A percentile compares a stretch with the other conserved stretches of the same genome.
phyloP scores from a whole-genome alignment of 2,888 invertebrate genomes.

The Nematopogon swammerdamellus region DNA sequence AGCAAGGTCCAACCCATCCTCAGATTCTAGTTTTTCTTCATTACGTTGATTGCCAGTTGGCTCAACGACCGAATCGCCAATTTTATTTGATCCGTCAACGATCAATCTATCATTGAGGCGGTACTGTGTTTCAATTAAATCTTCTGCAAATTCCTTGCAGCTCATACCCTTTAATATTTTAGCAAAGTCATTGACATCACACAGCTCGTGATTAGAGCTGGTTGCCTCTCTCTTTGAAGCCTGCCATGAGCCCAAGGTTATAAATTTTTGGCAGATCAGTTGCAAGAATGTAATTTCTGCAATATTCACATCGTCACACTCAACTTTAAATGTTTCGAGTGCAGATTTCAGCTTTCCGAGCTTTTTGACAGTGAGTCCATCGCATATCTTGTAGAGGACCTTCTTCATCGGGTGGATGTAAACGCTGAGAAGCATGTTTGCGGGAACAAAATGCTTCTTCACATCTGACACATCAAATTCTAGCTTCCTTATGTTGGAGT shows the following conservation, averaged over 20 bases:
- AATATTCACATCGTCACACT: slow-evolving; percentile 26
- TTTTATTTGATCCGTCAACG: no score
- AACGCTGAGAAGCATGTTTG: slow-evolving; percentile 20
- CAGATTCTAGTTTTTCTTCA: slow-evolving; percentile 13
- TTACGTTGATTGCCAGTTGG: no score
- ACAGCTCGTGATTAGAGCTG: background rate
- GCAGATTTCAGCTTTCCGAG: slow-evolving; percentile 29
- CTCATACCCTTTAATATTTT: background rate
- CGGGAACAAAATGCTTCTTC: slow-evolving; percentile 25
- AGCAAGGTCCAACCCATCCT: slow-evolving; percentile 13
- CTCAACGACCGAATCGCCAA: no score
- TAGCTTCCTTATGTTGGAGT: slow-evolving; percentile 31
- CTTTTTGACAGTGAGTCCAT: slow-evolving; percentile 26
- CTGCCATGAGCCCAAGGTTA: background rate
- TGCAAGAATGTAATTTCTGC: slow-evolving; percentile 38
- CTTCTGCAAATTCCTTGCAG: background rate
- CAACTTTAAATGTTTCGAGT: slow-evolving; percentile 25
- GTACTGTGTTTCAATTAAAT: background rate
- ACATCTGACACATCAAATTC: slow-evolving; percentile 27
- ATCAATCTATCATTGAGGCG: background rate
- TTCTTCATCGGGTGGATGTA: slow-evolving; percentile 36
- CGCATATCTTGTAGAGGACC: slow-evolving; percentile 35
- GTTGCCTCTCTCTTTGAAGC: background rate
- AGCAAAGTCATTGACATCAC: background rate
- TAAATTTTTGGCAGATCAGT: slow-evolving; percentile 13